Evolutionary conservation across 1,140 invertebrate species (phyloP).

Genomic region (Onthophagus taurus): DNA sequence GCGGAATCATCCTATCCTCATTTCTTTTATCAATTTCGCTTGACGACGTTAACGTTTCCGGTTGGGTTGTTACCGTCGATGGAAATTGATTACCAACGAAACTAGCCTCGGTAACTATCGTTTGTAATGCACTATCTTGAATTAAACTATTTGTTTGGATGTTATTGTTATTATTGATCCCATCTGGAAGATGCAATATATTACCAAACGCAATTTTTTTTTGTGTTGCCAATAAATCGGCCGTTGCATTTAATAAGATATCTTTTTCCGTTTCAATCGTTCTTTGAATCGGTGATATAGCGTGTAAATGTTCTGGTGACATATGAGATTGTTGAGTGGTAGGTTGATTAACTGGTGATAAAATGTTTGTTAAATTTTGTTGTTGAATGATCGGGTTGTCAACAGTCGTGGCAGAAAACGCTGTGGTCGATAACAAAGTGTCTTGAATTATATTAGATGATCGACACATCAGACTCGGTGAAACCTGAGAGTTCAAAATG

Average conservation of each 20-base stretch:
- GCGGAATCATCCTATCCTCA: constrained; percentile 46
- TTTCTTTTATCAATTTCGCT: constrained; percentile 19
- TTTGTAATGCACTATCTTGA: constrained; percentile 22
- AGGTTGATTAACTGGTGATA: constrained; percentile 5
- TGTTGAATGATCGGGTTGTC: constrained; percentile 4
- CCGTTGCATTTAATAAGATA: constrained; percentile 54
- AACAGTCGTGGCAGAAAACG: constrained; percentile 14
- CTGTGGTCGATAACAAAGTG: constrained; percentile 18
- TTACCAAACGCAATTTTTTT: constrained; percentile 26
- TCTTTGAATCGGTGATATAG: constrained; percentile 6
- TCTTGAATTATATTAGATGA: constrained; percentile 31
- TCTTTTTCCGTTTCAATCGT: constrained; percentile 49
- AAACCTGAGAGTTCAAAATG: constrained; percentile 52
- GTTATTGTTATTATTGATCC: constrained; percentile 3
- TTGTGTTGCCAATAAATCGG: constrained; percentile 44
- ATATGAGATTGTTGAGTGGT: constrained; percentile 19
- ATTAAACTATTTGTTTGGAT: constrained; percentile 14
- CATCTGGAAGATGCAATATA: constrained; percentile 14
- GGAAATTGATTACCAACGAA: not conserved
- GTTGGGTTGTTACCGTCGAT: not conserved
- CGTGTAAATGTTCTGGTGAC: constrained; percentile 3
- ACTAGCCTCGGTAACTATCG: constrained; percentile 18
- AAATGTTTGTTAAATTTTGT: constrained; percentile 5
- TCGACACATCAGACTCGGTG: constrained; percentile 45
- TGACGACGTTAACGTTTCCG: not conserved